Evolutionary conservation across 2,797 vertebrate species (phyloP).

Genomic region (Sebastes taczanowskii): DNA sequence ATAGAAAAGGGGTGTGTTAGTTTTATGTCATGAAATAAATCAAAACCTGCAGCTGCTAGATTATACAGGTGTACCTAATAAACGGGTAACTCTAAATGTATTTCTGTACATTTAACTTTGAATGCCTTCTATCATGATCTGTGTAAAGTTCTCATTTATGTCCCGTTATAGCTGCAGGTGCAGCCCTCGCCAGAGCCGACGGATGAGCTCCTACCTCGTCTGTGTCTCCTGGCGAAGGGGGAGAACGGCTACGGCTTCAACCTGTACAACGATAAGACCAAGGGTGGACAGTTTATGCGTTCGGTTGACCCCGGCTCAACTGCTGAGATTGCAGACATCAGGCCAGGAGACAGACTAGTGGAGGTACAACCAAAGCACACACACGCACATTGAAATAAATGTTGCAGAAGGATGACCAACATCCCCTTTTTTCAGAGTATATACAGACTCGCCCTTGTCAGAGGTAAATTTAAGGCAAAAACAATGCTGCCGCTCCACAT

Average conservation of each 20-base stretch:
- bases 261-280: constrained; percentile 91
- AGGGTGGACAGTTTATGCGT: constrained; percentile 91
- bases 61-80: neutral
- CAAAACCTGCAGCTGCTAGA: neutral
- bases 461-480: neutral
- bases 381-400: neutral
- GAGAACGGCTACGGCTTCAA: constrained; percentile 94
- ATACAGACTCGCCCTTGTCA: neutral
- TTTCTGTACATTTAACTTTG: neutral
- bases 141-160: neutral
- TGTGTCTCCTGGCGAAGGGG: constrained; percentile 88
- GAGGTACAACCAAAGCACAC: constrained; percentile 79
- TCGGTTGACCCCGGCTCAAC: constrained; percentile 89
- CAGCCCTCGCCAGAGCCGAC: constrained; percentile 49
- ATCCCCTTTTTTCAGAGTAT: neutral
- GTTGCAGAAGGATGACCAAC: neutral
- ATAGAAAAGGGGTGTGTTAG: neutral
- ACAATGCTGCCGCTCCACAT: neutral
- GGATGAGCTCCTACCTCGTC: constrained; percentile 85
- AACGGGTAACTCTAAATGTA: neutral
- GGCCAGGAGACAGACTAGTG: constrained; percentile 89
- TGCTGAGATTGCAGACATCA: constrained; percentile 86
- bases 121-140: neutral
- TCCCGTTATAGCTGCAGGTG: constrained; percentile 27
- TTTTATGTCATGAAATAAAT: neutral